Evolutionary conservation across 2,797 vertebrate genomes (phyloP), one percentile per base, ranked within the genome.

Genomic region (Cyclopterus lumpus): DNA sequence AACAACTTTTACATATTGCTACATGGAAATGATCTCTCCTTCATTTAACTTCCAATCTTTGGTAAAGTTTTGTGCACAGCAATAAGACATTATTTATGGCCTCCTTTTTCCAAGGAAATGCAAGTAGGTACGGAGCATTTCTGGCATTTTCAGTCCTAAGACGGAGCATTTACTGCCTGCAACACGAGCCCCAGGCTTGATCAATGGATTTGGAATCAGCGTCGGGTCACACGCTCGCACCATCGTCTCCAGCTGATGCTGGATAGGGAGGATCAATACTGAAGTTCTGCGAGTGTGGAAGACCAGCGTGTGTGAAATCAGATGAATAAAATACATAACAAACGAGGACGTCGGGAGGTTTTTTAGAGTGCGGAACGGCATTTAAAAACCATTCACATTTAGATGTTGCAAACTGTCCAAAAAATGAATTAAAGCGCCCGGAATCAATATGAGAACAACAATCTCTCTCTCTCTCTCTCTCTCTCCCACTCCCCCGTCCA

Each of bases 301-400:
- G 67, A 42, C 12, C 44, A 10, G 44, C 2, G 1, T 10, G 24
- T 72, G 69, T 71, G 71, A 68, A 83, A 76, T 57, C 65, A 59
- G 46, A 77, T 65, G 61, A 76, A 75, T 76, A 69, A 75, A 86
- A 60, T 24, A 53, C 44, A 67, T 22, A 48, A 61, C 15, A 75
- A 62, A 76, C 55, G 12, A 82, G 12, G 67, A 51, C 1, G 6
- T 48, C 32, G 6, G 30, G 55, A 57, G 36, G 57, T 42, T 75
- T 74, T 70, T 30, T 14, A 3, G 55, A 57, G 57, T 16, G 80
- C 32, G 40, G 55, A 51, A 1, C 24, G 49, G 79, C 68, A 38
- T 79, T 77, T 63, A 67, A 58, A 75, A 63, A 38, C 24, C 6
- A 48, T 71, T 79, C 66, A 66, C 38, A 74, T 73, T 71, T 48